Evolutionary conservation across 2,888 invertebrate genomes (phyloP).

Genomic region (Macrosiphum euphorbiae): DNA sequence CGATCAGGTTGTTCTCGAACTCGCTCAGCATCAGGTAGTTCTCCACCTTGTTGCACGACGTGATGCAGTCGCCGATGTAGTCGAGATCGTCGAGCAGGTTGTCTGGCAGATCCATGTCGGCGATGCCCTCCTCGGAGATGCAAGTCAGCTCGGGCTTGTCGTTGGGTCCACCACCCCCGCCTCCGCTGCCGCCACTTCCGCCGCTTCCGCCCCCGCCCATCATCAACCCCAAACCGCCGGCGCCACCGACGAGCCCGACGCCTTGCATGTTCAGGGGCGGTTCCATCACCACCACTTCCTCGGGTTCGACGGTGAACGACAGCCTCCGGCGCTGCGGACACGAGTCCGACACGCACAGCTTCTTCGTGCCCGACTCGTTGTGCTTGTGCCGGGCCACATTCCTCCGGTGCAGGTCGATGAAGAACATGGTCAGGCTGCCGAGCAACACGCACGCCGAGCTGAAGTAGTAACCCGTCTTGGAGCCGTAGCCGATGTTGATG

Average conservation of each 20-base stretch:
- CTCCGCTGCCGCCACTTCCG: conserved; percentile 67
- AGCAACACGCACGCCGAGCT: conserved; percentile 84
- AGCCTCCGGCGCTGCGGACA: conserved; percentile 75
- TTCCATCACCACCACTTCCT: conserved; percentile 69
- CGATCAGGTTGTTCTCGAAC: conserved; percentile 86
- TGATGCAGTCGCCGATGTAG: conserved; percentile 86
- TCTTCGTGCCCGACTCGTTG: conserved; percentile 75
- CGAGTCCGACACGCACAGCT: conserved; percentile 74
- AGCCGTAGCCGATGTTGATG: conserved; percentile 83
- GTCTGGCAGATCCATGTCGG: conserved; percentile 86
- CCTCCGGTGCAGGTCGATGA: conserved; percentile 84
- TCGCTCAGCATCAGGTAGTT: conserved; percentile 89
- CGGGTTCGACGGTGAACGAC: conserved; percentile 76
- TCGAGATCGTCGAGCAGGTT: conserved; percentile 84
- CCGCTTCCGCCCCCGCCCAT: conserved; percentile 69
- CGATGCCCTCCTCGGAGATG: conserved; percentile 87
- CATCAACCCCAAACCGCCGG: conserved; percentile 70
- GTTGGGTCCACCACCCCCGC: conserved; percentile 70
- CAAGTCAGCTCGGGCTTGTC: conserved; percentile 84
- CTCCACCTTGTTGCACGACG: conserved; percentile 87
- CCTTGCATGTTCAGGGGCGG: conserved; percentile 68
- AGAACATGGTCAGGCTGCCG: conserved; percentile 83
- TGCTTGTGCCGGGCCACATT: conserved; percentile 81
- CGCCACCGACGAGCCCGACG: conserved; percentile 71
- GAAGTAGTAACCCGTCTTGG: conserved; percentile 86